Conservation (phyloP, 2,113 vertebrate genomes). For the Rutilus rutilus region DNA sequence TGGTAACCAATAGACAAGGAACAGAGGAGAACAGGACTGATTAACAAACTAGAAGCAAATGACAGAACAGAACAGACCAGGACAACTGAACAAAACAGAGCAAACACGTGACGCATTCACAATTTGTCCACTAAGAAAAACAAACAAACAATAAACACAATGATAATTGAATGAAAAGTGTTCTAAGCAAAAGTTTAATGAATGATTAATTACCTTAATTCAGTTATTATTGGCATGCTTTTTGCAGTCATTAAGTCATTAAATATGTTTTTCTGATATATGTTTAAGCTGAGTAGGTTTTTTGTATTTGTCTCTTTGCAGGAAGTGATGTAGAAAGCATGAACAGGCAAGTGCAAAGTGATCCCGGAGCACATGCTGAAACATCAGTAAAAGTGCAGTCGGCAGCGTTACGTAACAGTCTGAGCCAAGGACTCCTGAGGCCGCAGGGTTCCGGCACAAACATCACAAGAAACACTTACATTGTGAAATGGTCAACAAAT, state of each 20-base stretch:
- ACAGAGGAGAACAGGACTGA: no score
- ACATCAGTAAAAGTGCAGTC: conserved; percentile 15
- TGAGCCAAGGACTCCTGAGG: not conserved
- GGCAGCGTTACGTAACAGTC: conserved; percentile 9
- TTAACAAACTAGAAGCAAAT: no score
- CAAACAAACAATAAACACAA: not conserved
- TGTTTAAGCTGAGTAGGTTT: not conserved
- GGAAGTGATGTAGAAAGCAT: not conserved
- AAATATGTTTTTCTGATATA: not conserved
- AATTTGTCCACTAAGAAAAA: not conserved
- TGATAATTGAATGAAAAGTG: not conserved
- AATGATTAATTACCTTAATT: not conserved
- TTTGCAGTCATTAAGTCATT: not conserved
- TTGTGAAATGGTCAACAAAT: not conserved
- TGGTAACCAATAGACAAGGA: no score
- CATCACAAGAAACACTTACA: conserved; percentile 9
- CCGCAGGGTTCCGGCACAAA: not conserved
- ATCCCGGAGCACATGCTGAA: conserved; percentile 21
- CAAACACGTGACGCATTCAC: not conserved
- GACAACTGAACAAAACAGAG: no score
- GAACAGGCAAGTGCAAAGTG: not conserved
- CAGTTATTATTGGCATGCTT: not conserved
- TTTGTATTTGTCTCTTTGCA: not conserved
- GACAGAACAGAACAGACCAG: no score
- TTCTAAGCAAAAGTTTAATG: not conserved